Evolutionary conservation across 2,888 invertebrate species (phyloP), one percentile per base, ranked within the genome.

Genomic region (Phrixothrix hirtus): DNA sequence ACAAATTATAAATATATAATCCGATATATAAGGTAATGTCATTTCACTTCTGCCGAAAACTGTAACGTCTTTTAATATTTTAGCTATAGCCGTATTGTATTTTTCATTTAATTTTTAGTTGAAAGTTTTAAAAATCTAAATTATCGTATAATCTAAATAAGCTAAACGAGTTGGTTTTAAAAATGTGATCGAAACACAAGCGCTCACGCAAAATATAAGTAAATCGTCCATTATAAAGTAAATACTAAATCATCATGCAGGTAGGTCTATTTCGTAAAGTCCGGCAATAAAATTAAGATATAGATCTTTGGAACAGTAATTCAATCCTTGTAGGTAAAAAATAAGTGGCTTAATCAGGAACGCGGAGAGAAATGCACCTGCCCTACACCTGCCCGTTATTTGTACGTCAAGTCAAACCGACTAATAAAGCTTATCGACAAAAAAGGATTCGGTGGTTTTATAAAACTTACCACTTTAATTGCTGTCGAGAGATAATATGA

Each of bases 261-360:
- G 53, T 53, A 43, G 53, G 43, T 32, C 39, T 47, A 37, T 27
- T 42, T 14, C 30, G 34, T 46, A 56, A n/a, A 58, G 52, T 55
- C 46, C 46, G 26, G 42, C 37, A 42, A 57, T 59, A 59, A 59
- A 57, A 50, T 56, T 54, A 45, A 57, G 57, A 59, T 59, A 57
- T 37, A 42, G 42, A 57, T 59, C 59, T 57, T 49, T 25, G 32
- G 27, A 47, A 44, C 25, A 36, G 57, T 59, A 57, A 59, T 57
- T 59, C 46, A 49, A 57, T 45, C 57, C 56, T 44, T 29, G 10
- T 37, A 36, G 48, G 41, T 31, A 57, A 53, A 51, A 58, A 54
- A 57, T 53, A 60, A 59, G 55, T 59, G 56, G 57, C 55, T 59
- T 61, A 61, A 61, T 61, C 61, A 59, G 41, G 39, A 46, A 47